Evolutionary conservation across 2,797 vertebrate genomes (phyloP), one percentile per base, ranked within the genome.

Genomic region (Neopelma chrysocephalum): DNA sequence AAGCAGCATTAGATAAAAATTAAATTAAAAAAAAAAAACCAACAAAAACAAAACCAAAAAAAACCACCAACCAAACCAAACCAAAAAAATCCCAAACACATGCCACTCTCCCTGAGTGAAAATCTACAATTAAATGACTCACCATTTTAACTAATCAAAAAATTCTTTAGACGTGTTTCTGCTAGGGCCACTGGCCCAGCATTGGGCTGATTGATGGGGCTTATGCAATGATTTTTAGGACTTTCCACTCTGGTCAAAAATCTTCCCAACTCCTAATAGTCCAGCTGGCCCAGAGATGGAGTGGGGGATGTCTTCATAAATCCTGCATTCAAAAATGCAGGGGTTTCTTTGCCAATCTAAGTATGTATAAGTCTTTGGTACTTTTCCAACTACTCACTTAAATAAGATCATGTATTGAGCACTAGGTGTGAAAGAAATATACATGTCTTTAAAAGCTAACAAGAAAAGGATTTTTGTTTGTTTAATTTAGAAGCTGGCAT

Each of bases 401-500:
- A 90, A 81, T 58, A 65, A 88, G 66, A 76, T 56, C 42, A 34
- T 10, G 38, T 66, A 76, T 60, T 53, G 83, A 93, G 88, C 5
- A 0, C 43, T 73, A 82, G 77, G 70, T 92, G 88, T 90, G 86
- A 92, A 95, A 90, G 70, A 94, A 92, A 95, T 89, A 92, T 26
- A 38, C 23, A 3, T 13, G 21, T 45, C 77, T 94, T 73, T 84
- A 84, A 79, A 87, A 86, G n/a, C 78, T 66, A 78, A 76, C 36
- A 25, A 34, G 88, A 70, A 84, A 76, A 90, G 43, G 47, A 64
- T 26, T 80, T 95, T 64, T 82, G 77, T 84, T 88, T 96, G 58
- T 93, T 92, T 91, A 32, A 92, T 91, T 92, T 93, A 54, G 70
- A 73, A 80, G 78, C 62, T 96, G 94, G 88, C 93, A 31, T 73